A percentile compares a stretch with the other conserved stretches of the same genome.
Evolutionary conservation across 2,888 invertebrate species (phyloP).

Genomic region (Linnaemya tessellans): DNA sequence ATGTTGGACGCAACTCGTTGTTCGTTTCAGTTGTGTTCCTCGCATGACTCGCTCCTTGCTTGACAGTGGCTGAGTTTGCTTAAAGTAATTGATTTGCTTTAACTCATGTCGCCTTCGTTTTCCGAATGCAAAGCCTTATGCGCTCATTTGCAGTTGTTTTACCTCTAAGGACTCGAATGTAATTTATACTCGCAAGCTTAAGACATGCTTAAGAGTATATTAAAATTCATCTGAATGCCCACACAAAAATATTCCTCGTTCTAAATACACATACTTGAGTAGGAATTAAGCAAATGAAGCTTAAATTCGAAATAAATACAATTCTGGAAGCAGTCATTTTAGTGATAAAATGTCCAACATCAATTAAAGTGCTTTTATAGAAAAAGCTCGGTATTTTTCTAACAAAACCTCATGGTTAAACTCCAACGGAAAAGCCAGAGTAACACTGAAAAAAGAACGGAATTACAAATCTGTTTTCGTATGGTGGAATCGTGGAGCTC

Average conservation of each 20-base stretch:
- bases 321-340: not conserved
- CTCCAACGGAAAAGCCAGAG: no score
- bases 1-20: no score
- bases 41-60: no score
- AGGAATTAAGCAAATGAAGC: not conserved
- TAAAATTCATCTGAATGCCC: not conserved
- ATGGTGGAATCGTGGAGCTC: no score
- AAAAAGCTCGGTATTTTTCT: no score
- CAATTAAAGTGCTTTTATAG: not conserved
- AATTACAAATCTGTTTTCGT: no score
- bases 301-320: conserved; percentile 14
- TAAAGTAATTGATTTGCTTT: conserved; percentile 1
- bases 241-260: not conserved
- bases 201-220: not conserved
- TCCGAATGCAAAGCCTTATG: not conserved
- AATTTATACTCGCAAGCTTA: not conserved
- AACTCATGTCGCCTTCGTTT: conserved; percentile 19
- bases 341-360: not conserved
- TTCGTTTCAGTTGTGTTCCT: not conserved
- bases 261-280: conserved; percentile 15
- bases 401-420: no score
- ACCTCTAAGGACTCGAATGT: conserved; percentile 19
- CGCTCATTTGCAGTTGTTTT: conserved; percentile 41
- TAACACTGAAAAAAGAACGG: no score
- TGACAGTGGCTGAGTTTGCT: not conserved